Evolutionary conservation across 2,113 vertebrate species (phyloP).

Genomic region (Poeciliopsis occidentalis): DNA sequence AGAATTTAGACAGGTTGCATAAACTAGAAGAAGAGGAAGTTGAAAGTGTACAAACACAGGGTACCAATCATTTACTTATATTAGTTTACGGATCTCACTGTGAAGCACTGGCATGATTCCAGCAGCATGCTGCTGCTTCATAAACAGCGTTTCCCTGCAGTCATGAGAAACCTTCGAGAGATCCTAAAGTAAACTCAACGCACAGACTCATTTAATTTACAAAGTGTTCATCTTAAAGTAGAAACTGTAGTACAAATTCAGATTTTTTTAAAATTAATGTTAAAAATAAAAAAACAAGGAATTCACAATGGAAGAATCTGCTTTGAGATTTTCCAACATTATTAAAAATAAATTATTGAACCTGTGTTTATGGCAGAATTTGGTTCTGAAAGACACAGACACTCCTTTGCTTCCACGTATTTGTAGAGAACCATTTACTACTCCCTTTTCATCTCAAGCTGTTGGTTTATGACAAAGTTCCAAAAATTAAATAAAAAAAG

Average conservation of each 20-base stretch:
- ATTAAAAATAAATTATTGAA: no score
- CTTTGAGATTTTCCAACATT: no score
- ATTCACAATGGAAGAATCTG: no score
- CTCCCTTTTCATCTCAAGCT: no score
- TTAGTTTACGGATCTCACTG: slow-evolving; percentile 14
- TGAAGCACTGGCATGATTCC: slow-evolving; percentile 13
- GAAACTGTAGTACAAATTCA: neutral
- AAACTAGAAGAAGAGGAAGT: neutral
- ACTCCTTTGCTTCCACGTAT: no score
- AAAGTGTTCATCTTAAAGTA: neutral
- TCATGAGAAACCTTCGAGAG: slow-evolving; percentile 1
- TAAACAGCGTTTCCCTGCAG: slow-evolving; percentile 12
- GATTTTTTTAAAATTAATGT: no score
- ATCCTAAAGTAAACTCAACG: slow-evolving; percentile 2
- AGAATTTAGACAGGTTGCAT: neutral
- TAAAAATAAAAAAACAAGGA: no score
- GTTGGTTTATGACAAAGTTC: no score
- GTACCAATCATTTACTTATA: neutral
- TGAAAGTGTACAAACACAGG: neutral
- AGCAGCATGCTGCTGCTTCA: slow-evolving; percentile 5
- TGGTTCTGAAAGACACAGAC: no score
- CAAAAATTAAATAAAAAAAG: no score
- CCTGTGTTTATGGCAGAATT: no score
- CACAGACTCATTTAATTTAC: neutral
- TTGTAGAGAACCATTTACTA: no score